Evolutionary conservation across 2,113 vertebrate genomes (phyloP).

Genomic region (Austrofundulus limnaeus): DNA sequence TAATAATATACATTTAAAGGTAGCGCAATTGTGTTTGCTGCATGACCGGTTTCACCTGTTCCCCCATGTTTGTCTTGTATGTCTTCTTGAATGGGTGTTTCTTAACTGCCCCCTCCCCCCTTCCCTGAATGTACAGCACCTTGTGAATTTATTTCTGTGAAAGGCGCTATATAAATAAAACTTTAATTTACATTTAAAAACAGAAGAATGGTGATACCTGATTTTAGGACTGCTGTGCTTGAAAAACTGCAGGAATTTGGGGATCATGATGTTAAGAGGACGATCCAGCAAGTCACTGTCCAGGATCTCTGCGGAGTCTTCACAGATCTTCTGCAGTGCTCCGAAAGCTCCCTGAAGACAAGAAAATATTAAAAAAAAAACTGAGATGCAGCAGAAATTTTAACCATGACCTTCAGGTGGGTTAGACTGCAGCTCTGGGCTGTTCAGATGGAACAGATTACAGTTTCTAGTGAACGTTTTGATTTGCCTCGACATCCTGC

Average conservation of each 20-base stretch:
- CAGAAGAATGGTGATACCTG: constrained; percentile 74
- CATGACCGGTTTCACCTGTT: no score
- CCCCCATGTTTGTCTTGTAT: no score
- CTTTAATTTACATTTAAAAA: not conserved
- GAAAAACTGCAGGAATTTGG: constrained; percentile 97
- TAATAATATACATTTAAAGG: no score
- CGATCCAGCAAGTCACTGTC: constrained; percentile 96
- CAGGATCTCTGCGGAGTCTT: constrained; percentile 97
- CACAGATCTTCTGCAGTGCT: constrained; percentile 97
- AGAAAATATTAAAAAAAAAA: not conserved
- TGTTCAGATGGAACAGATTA: not conserved
- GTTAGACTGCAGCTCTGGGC: not conserved
- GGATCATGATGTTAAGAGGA: constrained; percentile 98
- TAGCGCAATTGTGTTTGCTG: no score
- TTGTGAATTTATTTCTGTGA: no score
- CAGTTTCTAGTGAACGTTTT: not conserved
- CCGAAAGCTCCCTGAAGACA: constrained; percentile 89
- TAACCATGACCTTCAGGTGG: not conserved
- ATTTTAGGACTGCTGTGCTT: constrained; percentile 98
- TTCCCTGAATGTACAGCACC: no score
- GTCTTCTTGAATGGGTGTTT: no score
- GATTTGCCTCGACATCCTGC: not conserved
- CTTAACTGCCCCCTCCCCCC: no score
- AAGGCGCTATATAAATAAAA: no score
- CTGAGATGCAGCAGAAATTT: not conserved